Evolutionary conservation across 1,140 invertebrate species (phyloP).

Genomic region (Centruroides sculpturatus): DNA sequence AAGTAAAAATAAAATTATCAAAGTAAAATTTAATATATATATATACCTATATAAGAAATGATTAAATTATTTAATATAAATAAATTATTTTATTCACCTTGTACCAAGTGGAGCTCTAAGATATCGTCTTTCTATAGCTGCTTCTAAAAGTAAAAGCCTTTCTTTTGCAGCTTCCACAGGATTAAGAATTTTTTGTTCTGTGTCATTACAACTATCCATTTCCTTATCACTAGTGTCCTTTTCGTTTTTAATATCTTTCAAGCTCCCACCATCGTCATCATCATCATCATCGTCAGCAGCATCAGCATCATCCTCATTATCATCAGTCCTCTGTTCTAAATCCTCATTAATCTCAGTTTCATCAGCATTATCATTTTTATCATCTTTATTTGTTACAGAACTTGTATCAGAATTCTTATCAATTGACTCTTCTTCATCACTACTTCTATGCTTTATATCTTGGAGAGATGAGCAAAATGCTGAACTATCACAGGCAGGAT

Average conservation of each 20-base stretch:
- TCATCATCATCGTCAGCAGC: conserved; percentile 5
- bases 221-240: neutral
- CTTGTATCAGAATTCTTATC: no score
- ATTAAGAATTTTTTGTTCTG: conserved; percentile 29
- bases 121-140: conserved; percentile 80
- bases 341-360: neutral
- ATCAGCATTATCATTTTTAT: neutral
- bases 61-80: no score
- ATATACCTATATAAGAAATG: no score
- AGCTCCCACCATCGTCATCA: neutral
- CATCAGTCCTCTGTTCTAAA: neutral
- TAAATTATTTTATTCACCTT: conserved; percentile 34
- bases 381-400: no score
- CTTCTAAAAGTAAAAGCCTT: conserved; percentile 65
- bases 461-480: no score
- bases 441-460: no score
- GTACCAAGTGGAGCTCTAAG: conserved; percentile 79
- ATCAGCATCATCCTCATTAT: conserved; percentile 1
- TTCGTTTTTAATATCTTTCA: neutral
- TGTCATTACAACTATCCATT: neutral
- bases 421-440: no score
- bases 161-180: conserved; percentile 53
- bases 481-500: conserved; percentile 28
- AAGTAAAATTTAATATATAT: no score
- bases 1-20: no score